Evolutionary conservation across 2,888 invertebrate genomes (phyloP).

Genomic region (Pseudanteris insignis): DNA sequence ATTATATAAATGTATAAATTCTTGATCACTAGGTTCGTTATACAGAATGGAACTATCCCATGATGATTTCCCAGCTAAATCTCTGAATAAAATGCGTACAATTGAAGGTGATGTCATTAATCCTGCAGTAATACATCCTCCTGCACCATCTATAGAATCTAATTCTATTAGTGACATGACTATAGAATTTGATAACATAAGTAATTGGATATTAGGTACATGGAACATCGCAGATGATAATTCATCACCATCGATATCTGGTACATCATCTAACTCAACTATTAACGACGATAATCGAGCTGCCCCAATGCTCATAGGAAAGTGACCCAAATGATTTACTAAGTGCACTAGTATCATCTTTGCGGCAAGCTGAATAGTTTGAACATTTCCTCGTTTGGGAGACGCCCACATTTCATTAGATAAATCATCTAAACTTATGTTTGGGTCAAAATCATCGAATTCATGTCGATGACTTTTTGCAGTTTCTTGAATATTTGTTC

Average conservation of each 20-base stretch:
- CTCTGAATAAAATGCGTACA: slow-evolving; percentile 86
- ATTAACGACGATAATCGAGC: slow-evolving; percentile 89
- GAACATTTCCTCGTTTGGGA: slow-evolving; percentile 55
- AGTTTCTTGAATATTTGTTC: slow-evolving; percentile 46
- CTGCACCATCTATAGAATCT: slow-evolving; percentile 83
- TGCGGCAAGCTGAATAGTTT: slow-evolving; percentile 72
- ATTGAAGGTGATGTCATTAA: slow-evolving; percentile 62
- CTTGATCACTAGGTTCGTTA: slow-evolving; percentile 72
- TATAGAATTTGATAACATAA: slow-evolving; percentile 84
- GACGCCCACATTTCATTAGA: slow-evolving; percentile 67
- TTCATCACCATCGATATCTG: slow-evolving; percentile 77
- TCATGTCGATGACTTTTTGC: slow-evolving; percentile 59
- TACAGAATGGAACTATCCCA: slow-evolving; percentile 96
- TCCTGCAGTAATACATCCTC: slow-evolving; percentile 75
- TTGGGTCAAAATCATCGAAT: slow-evolving; percentile 75
- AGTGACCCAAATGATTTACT: slow-evolving; percentile 92
- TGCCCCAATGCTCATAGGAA: slow-evolving; percentile 91
- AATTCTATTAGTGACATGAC: slow-evolving; percentile 90
- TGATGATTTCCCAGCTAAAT: slow-evolving; percentile 92
- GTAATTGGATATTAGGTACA: slow-evolving; percentile 84
- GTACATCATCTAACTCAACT: slow-evolving; percentile 91
- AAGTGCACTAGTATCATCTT: slow-evolving; percentile 82
- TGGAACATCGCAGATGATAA: slow-evolving; percentile 82
- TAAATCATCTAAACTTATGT: slow-evolving; percentile 77
- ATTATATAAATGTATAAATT: slow-evolving; percentile 48